Conservation (phyloP, 2,797 vertebrate species). For the Lophotriccus pileatus region DNA sequence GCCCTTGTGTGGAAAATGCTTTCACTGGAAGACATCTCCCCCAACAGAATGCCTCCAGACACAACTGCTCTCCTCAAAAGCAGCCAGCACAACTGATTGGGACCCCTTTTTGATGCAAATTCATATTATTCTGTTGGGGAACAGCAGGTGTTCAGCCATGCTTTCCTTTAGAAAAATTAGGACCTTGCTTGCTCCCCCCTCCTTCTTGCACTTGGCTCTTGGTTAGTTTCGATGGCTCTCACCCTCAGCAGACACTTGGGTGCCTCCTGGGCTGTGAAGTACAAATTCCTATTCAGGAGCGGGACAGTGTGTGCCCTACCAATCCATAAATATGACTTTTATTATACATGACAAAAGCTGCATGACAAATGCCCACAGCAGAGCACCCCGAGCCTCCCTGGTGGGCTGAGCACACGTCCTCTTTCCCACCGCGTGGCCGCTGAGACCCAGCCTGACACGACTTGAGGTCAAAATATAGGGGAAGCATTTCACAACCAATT, state of each 20-base stretch:
- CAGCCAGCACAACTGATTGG: conserved; percentile 62
- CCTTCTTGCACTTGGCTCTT: neutral
- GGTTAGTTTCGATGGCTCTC: neutral
- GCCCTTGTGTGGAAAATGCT: conserved; percentile 58
- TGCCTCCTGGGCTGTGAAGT: neutral
- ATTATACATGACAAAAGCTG: neutral
- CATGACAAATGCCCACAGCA: fast-evolving
- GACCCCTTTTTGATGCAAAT: conserved; percentile 74
- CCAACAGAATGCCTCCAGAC: conserved; percentile 72
- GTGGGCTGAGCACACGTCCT: neutral
- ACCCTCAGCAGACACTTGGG: neutral
- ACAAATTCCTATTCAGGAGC: neutral
- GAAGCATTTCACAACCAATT: neutral
- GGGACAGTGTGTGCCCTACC: neutral
- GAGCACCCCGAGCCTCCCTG: fast-evolving
- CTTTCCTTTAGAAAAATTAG: conserved; percentile 69
- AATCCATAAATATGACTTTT: neutral
- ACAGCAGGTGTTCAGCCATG: conserved; percentile 76
- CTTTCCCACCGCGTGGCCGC: fast-evolving
- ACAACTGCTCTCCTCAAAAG: conserved; percentile 66
- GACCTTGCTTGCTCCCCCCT: conserved; percentile 30
- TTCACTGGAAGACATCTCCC: conserved; percentile 62
- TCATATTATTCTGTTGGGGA: conserved; percentile 65
- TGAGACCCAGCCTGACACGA: fast-evolving
- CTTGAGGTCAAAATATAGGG: neutral